Conservation (phyloP, 2,797 vertebrate genomes). For the Selene dorsalis region DNA sequence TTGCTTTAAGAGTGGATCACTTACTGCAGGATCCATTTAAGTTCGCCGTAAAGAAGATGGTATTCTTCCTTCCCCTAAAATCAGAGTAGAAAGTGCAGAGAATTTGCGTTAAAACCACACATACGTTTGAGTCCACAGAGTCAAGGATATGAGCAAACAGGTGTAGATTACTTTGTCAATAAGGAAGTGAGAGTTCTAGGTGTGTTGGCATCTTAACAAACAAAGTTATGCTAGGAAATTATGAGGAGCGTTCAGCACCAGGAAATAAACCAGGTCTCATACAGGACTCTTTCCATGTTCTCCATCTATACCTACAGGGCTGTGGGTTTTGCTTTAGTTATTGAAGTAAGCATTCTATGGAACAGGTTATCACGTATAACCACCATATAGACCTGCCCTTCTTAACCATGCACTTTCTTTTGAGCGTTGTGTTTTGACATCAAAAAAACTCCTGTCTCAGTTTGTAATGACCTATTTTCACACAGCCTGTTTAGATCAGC, state of each 20-base stretch:
- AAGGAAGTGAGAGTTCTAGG: neutral
- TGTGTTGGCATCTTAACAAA: constrained; percentile 6
- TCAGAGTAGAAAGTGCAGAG: constrained; percentile 48
- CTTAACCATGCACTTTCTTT: constrained; percentile 46
- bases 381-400: constrained; percentile 39
- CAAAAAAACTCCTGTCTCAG: constrained; percentile 36
- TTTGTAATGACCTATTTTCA: constrained; percentile 55
- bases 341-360: constrained; percentile 14
- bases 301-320: neutral
- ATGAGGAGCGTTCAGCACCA: too few species aligned
- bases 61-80: constrained; percentile 87
- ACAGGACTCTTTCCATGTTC: neutral
- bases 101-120: constrained; percentile 25
- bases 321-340: constrained; percentile 7
- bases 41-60: constrained; percentile 90
- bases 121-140: constrained; percentile 6
- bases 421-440: constrained; percentile 27
- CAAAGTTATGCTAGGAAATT: neutral
- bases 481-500: constrained; percentile 22
- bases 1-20: constrained; percentile 68
- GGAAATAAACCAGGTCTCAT: neutral
- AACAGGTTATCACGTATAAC: constrained; percentile 38
- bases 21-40: constrained; percentile 94
- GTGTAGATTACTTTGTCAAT: constrained; percentile 7
- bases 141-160: constrained; percentile 4